Evolutionary conservation across 2,888 invertebrate genomes (phyloP), one percentile per base, ranked within the genome.

Genomic region (Himalopsyche japonica): DNA sequence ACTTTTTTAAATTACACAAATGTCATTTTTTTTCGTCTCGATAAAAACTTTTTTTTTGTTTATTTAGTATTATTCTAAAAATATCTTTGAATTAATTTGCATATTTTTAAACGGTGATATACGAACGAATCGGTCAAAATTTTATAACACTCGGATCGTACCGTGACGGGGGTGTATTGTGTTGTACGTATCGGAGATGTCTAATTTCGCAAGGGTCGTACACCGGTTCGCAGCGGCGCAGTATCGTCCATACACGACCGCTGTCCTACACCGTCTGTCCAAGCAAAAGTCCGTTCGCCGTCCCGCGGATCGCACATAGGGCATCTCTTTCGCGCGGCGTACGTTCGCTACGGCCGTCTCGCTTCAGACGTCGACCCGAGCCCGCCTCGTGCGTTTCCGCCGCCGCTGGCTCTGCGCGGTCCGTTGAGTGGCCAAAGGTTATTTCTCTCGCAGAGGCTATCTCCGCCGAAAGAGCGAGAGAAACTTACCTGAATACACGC

Each of bases 231-330:
- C 91, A 91, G 92, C 91, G 89, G 91, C 90, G 91, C 24, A 91
- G 90, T 90, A 57, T 91, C 92, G 91, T 91, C 92, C 92, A 92
- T 92, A 92, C 92, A 91, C 92, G 92, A 91, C 92, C 91, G 92
- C 89, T 92, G 92, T 92, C 92, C 92, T 92, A 92, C 92, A 92
- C 91, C 92, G 92, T 92, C 92, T 92, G 92, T 79, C 86, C 85
- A 83, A 82, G 91, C 92, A 92, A 90, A 90, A 92, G 92, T 92
- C 92, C 92, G 92, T 92, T 84, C 82, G 49, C 81, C 76, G 79
- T 79, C 57, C 80, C 80, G 64, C 81, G 32, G 64, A 27, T 47
- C 81, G 70, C 84, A 81, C 78, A 78, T 37, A 82, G 84, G 82
- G 84, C 82, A 82, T 57, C 57, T 20, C 57, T 57, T 20, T 57